Percentiles rank a stretch among this genome's conserved stretches.
phyloP scores from a whole-genome alignment of 1,140 invertebrate species.

The Temnothorax curvispinosus region DNA sequence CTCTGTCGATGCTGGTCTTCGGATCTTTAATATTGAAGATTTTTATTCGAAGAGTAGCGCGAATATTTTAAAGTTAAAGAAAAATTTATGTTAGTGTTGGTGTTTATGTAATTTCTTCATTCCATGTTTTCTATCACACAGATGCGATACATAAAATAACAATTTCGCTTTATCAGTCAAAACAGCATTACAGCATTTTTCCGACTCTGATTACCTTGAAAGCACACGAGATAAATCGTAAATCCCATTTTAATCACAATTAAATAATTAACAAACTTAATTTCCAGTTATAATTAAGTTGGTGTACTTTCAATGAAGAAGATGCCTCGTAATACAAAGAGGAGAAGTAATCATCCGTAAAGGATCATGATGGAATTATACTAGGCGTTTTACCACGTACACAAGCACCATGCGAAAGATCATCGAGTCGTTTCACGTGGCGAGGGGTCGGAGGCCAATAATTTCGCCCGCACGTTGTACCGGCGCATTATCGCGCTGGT shows the following conservation, averaged over 20 bases:
- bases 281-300: constrained; percentile 47
- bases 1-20: neutral
- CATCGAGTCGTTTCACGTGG: constrained; percentile 63
- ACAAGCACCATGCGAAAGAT: constrained; percentile 52
- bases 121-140: neutral
- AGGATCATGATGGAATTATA: constrained; percentile 66
- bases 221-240: neutral
- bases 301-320: constrained; percentile 14
- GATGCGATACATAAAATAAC: neutral
- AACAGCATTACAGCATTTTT: neutral
- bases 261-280: constrained; percentile 32
- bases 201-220: neutral
- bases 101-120: neutral
- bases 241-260: constrained; percentile 2
- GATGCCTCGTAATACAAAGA: constrained; percentile 9
- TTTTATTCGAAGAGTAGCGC: neutral
- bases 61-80: neutral
- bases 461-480: constrained; percentile 64
- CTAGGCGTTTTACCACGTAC: constrained; percentile 44
- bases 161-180: neutral
- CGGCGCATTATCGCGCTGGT: constrained; percentile 73
- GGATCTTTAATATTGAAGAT: neutral
- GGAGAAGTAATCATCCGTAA: constrained; percentile 43
- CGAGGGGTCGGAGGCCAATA: constrained; percentile 58
- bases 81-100: too few species aligned